phyloP scores from a whole-genome alignment of 2,797 vertebrate species.

The Odontamblyopus rebecca region DNA sequence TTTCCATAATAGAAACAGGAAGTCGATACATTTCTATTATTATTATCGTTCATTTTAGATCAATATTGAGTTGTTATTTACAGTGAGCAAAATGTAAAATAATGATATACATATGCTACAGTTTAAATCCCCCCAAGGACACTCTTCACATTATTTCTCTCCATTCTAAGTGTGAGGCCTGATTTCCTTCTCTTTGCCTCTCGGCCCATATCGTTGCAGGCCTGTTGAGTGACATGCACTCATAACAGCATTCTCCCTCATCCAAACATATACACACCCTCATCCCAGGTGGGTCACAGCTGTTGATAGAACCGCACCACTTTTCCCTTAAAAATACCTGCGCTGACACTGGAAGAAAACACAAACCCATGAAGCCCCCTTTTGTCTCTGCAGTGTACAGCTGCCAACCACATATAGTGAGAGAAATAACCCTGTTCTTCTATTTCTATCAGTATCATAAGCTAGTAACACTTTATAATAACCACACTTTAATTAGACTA shows the following conservation, averaged over 20 bases:
- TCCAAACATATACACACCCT: constrained; percentile 44
- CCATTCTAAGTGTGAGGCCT: constrained; percentile 14
- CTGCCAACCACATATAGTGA: constrained; percentile 39
- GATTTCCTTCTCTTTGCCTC: constrained; percentile 36
- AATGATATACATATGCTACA: too few relatives aligned
- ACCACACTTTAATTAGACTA: too few relatives aligned
- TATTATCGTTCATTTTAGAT: too few relatives aligned
- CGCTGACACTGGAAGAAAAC: constrained; percentile 54
- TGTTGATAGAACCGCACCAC: constrained; percentile 64
- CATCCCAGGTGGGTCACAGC: constrained; percentile 76
- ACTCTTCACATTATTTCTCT: not conserved
- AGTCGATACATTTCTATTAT: too few relatives aligned
- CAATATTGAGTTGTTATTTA: too few relatives aligned
- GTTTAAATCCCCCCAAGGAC: too few relatives aligned
- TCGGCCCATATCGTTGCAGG: constrained; percentile 36
- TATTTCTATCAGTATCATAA: constrained; percentile 31
- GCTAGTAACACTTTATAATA: not conserved
- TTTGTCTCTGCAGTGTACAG: constrained; percentile 47
- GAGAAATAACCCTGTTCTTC: constrained; percentile 25
- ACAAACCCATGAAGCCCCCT: constrained; percentile 61
- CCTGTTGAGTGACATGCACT: constrained; percentile 69
- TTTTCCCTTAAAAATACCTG: constrained; percentile 67
- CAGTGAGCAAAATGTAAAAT: too few relatives aligned
- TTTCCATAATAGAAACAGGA: too few relatives aligned
- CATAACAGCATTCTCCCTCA: constrained; percentile 61